phyloP scores from a whole-genome alignment of 2,797 vertebrate species.

The Coluber constrictor region DNA sequence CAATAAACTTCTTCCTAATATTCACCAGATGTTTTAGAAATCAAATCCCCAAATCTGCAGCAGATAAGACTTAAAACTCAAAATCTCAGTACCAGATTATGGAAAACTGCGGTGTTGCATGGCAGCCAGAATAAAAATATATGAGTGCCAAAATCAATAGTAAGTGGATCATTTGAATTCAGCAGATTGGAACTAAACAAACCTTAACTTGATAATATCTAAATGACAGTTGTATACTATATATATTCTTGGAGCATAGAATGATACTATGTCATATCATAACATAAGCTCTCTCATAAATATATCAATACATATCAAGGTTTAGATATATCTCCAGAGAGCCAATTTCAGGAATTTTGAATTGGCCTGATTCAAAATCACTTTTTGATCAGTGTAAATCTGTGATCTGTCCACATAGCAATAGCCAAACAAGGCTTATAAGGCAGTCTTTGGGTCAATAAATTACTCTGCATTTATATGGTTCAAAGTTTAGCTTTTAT shows the following conservation, averaged over 20 bases:
- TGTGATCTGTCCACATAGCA: conserved; percentile 2
- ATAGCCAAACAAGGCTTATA: conserved; percentile 4
- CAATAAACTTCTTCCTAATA: not conserved
- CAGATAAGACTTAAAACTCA: not conserved
- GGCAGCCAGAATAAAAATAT: not conserved
- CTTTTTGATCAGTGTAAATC: not conserved
- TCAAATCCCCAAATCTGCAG: not conserved
- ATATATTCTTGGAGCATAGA: not conserved
- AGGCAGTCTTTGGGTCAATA: conserved; percentile 55
- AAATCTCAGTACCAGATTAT: not conserved
- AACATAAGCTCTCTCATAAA: not conserved
- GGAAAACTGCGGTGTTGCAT: not conserved
- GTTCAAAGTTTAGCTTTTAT: conserved; percentile 81
- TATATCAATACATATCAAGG: not conserved
- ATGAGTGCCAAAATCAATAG: not conserved
- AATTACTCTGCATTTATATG: conserved; percentile 73
- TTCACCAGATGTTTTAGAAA: not conserved
- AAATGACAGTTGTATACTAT: not conserved
- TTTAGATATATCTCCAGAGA: not conserved
- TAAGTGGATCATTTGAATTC: not conserved
- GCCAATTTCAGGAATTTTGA: not conserved
- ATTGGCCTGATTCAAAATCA: not conserved
- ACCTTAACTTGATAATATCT: not conserved
- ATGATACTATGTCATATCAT: not conserved
- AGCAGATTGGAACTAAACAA: not conserved